A percentile compares a stretch with the other conserved stretches of the same genome.
Evolutionary conservation across 2,888 invertebrate genomes (phyloP).

Genomic region (Sminthurinus aureus): DNA sequence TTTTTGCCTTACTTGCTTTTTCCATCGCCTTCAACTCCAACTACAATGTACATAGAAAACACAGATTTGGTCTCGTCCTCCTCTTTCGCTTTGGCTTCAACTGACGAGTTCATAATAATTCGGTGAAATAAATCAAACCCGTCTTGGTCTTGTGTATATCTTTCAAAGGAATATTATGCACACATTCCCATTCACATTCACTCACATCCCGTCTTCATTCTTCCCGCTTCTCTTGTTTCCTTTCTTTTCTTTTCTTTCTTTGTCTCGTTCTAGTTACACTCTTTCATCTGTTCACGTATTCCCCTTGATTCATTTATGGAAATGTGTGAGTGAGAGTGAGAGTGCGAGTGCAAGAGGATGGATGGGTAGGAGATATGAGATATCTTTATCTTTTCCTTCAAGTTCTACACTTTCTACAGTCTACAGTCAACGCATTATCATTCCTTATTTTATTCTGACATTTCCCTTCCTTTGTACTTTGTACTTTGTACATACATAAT

Average conservation of each 20-base stretch:
- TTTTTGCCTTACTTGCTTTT: not conserved
- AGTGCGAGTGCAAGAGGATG: not conserved
- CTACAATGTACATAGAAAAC: not conserved
- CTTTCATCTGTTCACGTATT: not conserved
- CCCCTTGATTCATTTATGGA: constrained; percentile 15
- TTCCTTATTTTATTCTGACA: too few relatives aligned
- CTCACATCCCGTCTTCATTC: not conserved
- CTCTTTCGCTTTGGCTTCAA: not conserved
- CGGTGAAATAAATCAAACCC: constrained; percentile 34
- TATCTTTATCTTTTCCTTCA: not conserved
- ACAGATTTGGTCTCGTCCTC: not conserved
- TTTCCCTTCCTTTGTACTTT: too few relatives aligned
- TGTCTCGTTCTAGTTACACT: not conserved
- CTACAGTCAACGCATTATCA: too few relatives aligned
- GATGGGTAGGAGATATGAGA: not conserved
- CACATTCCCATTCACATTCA: not conserved
- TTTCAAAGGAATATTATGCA: not conserved
- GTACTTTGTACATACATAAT: too few relatives aligned
- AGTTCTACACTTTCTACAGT: not conserved
- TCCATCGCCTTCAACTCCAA: not conserved
- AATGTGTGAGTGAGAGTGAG: not conserved
- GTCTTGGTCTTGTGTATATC: not conserved
- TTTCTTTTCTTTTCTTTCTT: not conserved
- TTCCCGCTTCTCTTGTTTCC: not conserved
- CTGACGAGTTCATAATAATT: constrained; percentile 34